These are phyloP conservation scores for Xanthia icteritia DNA, from an alignment of 2,888 invertebrate species.

Conservation along the genomic window DNA sequence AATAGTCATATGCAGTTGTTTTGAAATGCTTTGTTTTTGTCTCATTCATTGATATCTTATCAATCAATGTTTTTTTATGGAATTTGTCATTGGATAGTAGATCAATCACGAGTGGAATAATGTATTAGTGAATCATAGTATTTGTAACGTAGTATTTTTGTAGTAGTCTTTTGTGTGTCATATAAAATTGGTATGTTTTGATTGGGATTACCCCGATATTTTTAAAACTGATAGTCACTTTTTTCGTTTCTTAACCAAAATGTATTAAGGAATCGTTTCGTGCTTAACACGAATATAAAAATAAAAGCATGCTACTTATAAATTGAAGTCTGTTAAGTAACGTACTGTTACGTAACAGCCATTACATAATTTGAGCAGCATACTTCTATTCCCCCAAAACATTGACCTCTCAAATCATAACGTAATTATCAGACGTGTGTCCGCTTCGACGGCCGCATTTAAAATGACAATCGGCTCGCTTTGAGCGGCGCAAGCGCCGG, in stretches of 20 bases:
- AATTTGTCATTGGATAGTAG: conserved; percentile 50
- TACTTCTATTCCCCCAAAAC: conserved; percentile 62
- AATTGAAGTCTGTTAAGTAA: conserved; percentile 43
- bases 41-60: conserved; percentile 42
- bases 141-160: conserved; percentile 9
- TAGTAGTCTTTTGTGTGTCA: conserved; percentile 18
- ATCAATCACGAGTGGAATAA: conserved; percentile 25
- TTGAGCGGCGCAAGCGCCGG: conserved; percentile 65
- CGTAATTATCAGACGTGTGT: conserved; percentile 67
- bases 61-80: conserved; percentile 38
- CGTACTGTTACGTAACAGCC: conserved; percentile 30
- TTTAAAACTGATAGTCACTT: not conserved
- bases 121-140: conserved; percentile 35
- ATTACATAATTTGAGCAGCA: conserved; percentile 56
- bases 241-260: not conserved
- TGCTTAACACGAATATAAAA: conserved; percentile 13
- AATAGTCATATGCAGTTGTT: conserved; percentile 31
- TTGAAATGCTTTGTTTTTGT: conserved; percentile 37
- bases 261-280: not conserved
- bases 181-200: not conserved
- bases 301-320: conserved; percentile 6
- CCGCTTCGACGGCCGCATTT: conserved; percentile 66
- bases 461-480: conserved; percentile 72
- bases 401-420: conserved; percentile 66
- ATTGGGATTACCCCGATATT: not conserved